Percentiles rank a stretch among this genome's conserved stretches.
phyloP scores from a whole-genome alignment of 2,888 invertebrate species.

The Scaptomyza cyrtandrae region DNA sequence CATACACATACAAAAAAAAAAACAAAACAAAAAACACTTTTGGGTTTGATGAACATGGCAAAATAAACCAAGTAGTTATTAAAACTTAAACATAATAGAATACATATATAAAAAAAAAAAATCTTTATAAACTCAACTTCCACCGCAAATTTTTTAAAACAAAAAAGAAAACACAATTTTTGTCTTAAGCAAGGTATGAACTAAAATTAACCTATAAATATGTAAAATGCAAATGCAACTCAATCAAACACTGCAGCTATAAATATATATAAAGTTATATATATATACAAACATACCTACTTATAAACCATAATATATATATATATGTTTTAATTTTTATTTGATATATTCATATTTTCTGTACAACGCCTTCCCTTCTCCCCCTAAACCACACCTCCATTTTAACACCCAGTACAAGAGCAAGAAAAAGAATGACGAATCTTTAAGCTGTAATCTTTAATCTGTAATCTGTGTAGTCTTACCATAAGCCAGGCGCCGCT shows the following conservation, averaged over 20 bases:
- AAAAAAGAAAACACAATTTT: conserved; percentile 70
- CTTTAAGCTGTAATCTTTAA: conserved; percentile 55
- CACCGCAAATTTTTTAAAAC: conserved; percentile 77
- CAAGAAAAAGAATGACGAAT: conserved; percentile 49
- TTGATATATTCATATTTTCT: conserved; percentile 37
- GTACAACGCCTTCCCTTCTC: conserved; percentile 19
- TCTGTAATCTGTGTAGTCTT: conserved; percentile 66
- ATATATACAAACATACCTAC: conserved; percentile 51
- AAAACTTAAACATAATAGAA: conserved; percentile 41
- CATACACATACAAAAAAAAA: conserved; percentile 27
- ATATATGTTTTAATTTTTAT: conserved; percentile 49
- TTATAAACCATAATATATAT: conserved; percentile 30
- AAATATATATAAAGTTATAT: conserved; percentile 18
- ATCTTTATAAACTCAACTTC: conserved; percentile 77
- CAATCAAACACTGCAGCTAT: conserved; percentile 76
- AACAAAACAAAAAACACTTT: conserved; percentile 40
- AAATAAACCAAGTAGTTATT: conserved; percentile 71
- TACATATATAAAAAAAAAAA: conserved; percentile 58
- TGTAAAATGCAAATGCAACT: conserved; percentile 71
- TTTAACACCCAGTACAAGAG: conserved; percentile 62
- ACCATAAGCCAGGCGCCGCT: conserved; percentile 76
- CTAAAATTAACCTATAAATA: conserved; percentile 58
- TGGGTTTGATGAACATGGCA: conserved; percentile 71
- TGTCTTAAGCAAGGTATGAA: conserved; percentile 74
- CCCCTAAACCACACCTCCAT: conserved; percentile 9